phyloP scores from a whole-genome alignment of 2,888 invertebrate genomes.

The Agriopis aurantiaria region DNA sequence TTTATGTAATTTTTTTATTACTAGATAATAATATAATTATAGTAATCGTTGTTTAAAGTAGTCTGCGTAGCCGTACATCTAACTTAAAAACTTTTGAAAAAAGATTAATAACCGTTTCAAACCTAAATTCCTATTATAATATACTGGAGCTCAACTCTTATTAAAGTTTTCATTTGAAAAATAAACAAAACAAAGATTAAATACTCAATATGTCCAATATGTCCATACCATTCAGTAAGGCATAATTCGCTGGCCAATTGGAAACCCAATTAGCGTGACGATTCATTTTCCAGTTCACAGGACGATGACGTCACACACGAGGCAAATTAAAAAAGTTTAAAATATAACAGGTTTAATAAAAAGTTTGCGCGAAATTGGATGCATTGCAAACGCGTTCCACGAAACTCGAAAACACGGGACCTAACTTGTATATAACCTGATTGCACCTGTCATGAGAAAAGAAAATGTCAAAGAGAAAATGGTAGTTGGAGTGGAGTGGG shows the following conservation, averaged over 20 bases:
- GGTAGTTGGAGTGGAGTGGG: no score
- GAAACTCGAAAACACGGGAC: slow-evolving; percentile 21
- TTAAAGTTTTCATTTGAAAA: not conserved
- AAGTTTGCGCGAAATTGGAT: slow-evolving; percentile 40
- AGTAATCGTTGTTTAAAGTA: no score
- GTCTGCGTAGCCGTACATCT: no score
- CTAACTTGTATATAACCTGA: not conserved
- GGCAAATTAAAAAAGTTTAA: slow-evolving; percentile 47
- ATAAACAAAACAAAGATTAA: slow-evolving; percentile 6
- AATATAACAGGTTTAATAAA: slow-evolving; percentile 34
- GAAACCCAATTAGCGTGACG: slow-evolving; percentile 23
- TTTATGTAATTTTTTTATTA: no score
- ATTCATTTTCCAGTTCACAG: slow-evolving; percentile 15
- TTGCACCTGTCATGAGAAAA: no score
- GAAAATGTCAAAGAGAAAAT: no score
- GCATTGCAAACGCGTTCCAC: slow-evolving; percentile 34
- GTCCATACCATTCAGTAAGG: slow-evolving; percentile 2
- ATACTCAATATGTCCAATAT: slow-evolving; percentile 16
- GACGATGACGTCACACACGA: slow-evolving; percentile 21
- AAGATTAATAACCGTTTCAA: no score
- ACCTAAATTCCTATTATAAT: no score
- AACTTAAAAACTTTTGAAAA: no score
- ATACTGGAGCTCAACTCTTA: no score
- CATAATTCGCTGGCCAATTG: slow-evolving; percentile 18
- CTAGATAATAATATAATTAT: no score